phyloP scores from a whole-genome alignment of 2,113 vertebrate species.

The Rafetus swinhoei region DNA sequence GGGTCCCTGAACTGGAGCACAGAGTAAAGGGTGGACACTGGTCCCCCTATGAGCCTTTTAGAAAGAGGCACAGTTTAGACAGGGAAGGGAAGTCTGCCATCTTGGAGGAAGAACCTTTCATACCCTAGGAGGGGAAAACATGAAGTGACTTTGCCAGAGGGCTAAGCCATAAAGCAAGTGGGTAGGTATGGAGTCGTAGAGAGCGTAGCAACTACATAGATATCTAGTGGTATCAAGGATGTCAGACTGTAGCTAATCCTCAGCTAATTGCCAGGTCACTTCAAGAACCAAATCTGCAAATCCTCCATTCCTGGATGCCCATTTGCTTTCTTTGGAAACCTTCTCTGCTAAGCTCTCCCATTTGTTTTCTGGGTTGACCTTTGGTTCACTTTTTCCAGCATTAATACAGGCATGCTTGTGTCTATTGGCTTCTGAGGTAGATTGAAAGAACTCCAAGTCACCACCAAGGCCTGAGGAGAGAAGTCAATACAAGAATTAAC shows the following conservation, averaged over 20 bases:
- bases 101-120: too few species aligned
- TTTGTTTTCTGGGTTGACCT: not conserved
- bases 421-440: not conserved
- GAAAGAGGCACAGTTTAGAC: not conserved
- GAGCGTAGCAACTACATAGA: too few species aligned
- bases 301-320: not conserved
- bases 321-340: not conserved
- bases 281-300: not conserved
- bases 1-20: not conserved
- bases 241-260: too few species aligned
- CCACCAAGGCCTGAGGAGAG: not conserved
- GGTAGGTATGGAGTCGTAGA: too few species aligned
- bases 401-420: not conserved
- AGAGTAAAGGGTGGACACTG: not conserved
- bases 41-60: not conserved
- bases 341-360: not conserved
- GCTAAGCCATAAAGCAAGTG: too few species aligned
- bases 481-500: not conserved
- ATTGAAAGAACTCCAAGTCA: not conserved
- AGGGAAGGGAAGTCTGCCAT: not conserved
- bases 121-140: too few species aligned
- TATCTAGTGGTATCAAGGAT: too few species aligned
- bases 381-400: not conserved
- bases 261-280: not conserved
- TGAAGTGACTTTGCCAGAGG: too few species aligned